Evolutionary conservation across 2,113 vertebrate species (phyloP).

Genomic region (Austrofundulus limnaeus): DNA sequence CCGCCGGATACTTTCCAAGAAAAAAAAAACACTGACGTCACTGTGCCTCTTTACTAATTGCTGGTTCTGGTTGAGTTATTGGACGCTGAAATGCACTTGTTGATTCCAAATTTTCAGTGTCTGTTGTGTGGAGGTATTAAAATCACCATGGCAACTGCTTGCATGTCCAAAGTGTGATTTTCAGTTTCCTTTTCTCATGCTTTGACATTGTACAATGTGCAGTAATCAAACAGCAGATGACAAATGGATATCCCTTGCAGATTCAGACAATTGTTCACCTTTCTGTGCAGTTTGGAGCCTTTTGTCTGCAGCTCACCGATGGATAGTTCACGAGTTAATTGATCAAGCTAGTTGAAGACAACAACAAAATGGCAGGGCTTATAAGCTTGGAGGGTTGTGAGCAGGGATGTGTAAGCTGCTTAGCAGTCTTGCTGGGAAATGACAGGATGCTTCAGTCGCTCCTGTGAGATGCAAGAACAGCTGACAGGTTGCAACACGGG

Average conservation of each 20-base stretch:
- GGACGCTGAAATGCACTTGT: conserved; percentile 24
- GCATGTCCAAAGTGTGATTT: conserved; percentile 54
- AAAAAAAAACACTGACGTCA: neutral
- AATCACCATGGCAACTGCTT: conserved; percentile 73
- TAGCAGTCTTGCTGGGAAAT: conserved; percentile 66
- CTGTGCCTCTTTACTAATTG: conserved; percentile 34
- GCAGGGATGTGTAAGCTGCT: conserved; percentile 77
- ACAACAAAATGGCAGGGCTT: conserved; percentile 57
- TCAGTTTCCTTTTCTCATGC: neutral
- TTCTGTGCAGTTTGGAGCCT: conserved; percentile 3
- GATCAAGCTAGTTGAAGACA: conserved; percentile 64
- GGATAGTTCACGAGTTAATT: conserved; percentile 72
- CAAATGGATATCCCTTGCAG: conserved; percentile 14
- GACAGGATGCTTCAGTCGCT: conserved; percentile 51
- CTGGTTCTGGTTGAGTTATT: conserved; percentile 41
- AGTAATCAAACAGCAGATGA: conserved; percentile 43
- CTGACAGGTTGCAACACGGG: conserved; percentile 28
- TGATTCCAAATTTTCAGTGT: conserved; percentile 32
- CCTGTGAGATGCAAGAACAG: conserved; percentile 44
- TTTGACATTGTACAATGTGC: conserved; percentile 29
- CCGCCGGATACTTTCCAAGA: conserved; percentile 15
- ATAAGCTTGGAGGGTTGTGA: conserved; percentile 68
- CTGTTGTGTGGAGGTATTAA: conserved; percentile 49
- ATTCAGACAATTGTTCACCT: conserved; percentile 47
- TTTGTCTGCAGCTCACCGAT: conserved; percentile 10